Base-by-base conservation (phyloP, 2,888 invertebrate species). In the Pachliopta kotzebuea region DNA sequence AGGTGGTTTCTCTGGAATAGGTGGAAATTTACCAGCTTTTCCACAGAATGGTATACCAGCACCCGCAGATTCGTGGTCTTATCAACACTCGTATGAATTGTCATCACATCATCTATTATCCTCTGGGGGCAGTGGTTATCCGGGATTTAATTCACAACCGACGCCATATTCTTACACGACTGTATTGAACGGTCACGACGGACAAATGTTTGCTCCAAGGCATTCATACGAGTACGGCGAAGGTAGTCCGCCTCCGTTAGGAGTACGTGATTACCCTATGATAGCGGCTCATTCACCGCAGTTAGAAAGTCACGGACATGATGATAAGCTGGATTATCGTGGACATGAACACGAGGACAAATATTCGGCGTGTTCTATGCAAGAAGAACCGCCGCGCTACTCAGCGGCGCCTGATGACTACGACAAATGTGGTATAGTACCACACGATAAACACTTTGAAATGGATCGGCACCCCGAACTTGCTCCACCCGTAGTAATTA, bases 41-140 rank as follows among this genome's bases (percentile, higher is more conserved):
- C 93, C 93, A 1, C 94, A 94, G 76, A 92, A 91, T 74, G 93
- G 93, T 2, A 85, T 94, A 3, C 85, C 95, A 71, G 92, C 94
- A 66, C 95, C 96, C 2, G 94, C 95, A 0, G 96, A 96, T 76
- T 94, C 96, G 59, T 97, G 96, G 96, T 94, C 94, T 0, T 96
- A 96, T 77, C 95, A 95, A 72, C 94, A 96, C 50, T 94, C 95
- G 0, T 96, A 96, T 79, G 96, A 96, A 75, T 82, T 96, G 20
- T 94, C 95, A 23, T 94, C 95, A 45, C 94, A 96, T 14, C 96
- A 96, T 77, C 85, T 96, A 45, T 88, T 96, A 49, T 95, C 96
- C 63, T 94, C 96, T 0, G 93, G 95, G 56, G 92, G 93, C 59
- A 92, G 93, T 67, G 94, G 94, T 0, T 95, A 95, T 70, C 93